Evolutionary conservation across 2,113 vertebrate species (phyloP).

Genomic region (Athene cunicularia): DNA sequence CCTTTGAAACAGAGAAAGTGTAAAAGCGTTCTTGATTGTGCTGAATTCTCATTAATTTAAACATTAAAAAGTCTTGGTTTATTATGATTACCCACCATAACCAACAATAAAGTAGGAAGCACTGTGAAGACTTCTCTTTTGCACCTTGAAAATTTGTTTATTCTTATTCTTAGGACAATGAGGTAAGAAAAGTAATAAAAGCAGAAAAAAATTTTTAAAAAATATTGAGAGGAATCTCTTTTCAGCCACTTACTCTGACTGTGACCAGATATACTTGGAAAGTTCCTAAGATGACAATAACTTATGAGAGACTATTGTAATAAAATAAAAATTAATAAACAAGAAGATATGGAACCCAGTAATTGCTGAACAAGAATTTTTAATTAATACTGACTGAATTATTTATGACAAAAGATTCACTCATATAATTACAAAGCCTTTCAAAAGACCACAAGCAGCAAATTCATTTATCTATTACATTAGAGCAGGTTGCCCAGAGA

Average conservation of each 20-base stretch:
- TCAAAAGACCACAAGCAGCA: neutral
- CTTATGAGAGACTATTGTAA: neutral
- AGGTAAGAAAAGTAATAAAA: neutral
- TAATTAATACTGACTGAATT: slow-evolving; percentile 58
- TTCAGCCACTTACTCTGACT: neutral
- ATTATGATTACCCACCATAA: neutral
- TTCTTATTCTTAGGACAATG: neutral
- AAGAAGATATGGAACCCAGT: neutral
- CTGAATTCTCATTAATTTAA: neutral
- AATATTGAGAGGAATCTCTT: neutral
- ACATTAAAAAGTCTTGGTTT: neutral
- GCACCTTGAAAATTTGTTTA: neutral
- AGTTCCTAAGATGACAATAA: neutral
- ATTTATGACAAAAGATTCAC: slow-evolving; percentile 47
- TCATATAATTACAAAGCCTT: neutral
- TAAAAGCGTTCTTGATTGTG: neutral
- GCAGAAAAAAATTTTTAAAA: neutral
- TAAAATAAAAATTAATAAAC: slow-evolving; percentile 9
- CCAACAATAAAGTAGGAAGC: neutral
- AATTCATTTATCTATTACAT: neutral
- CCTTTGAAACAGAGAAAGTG: neutral
- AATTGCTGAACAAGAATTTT: slow-evolving; percentile 32
- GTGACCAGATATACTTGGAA: neutral
- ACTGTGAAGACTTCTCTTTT: neutral
- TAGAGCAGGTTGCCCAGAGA: too few species aligned